phyloP scores from a whole-genome alignment of 2,797 vertebrate genomes.

The Anguilla pacifica region DNA sequence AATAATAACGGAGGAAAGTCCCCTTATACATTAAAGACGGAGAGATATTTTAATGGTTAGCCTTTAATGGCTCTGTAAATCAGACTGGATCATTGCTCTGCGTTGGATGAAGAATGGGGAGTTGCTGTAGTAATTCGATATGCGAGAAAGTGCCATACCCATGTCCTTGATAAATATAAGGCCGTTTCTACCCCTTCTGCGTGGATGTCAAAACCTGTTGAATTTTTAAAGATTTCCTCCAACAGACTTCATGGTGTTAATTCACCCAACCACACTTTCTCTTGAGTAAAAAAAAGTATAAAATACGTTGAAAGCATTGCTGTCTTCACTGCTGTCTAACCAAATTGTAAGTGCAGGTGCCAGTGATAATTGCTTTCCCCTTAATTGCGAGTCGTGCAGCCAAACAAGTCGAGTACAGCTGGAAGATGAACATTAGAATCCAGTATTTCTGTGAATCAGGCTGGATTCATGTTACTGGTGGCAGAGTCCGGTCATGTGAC shows the following conservation, averaged over 20 bases:
- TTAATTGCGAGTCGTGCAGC: not conserved
- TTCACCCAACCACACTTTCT: not conserved
- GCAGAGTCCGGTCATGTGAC: not conserved
- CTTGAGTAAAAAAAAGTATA: conserved; percentile 8
- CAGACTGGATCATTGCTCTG: not conserved
- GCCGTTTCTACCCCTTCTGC: not conserved
- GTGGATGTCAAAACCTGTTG: conserved; percentile 28
- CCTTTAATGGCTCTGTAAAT: not conserved
- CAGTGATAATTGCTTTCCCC: not conserved
- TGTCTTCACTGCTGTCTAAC: not conserved
- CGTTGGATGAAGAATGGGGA: not conserved
- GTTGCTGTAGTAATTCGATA: conserved; percentile 7
- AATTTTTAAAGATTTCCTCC: conserved; percentile 29
- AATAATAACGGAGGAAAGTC: not conserved
- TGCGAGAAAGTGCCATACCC: not conserved
- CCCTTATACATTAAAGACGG: not conserved
- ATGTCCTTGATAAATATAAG: not conserved
- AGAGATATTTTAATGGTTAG: not conserved
- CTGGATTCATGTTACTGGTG: not conserved
- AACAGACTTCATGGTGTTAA: conserved; percentile 11
- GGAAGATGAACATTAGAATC: not conserved
- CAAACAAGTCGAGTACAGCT: not conserved
- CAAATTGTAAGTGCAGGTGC: not conserved
- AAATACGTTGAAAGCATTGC: not conserved
- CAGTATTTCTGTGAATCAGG: not conserved